A percentile compares a stretch with the other conserved stretches of the same genome.
Evolutionary conservation across 2,797 vertebrate species (phyloP).

Genomic region (Xerus rutilus): DNA sequence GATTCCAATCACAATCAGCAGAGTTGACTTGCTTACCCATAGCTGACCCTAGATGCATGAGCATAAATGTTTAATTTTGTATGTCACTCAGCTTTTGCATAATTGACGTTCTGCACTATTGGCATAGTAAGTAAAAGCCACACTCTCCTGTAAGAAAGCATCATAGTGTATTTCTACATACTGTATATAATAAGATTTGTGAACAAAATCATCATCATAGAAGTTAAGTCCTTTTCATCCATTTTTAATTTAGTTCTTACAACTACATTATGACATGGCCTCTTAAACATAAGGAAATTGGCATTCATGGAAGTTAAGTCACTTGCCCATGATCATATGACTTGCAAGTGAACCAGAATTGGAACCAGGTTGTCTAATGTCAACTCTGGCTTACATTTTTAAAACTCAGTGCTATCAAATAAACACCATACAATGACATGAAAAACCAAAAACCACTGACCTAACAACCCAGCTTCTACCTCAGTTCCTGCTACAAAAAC

Average conservation of each 20-base stretch:
- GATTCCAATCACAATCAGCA: constrained; percentile 1
- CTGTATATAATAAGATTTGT: neutral
- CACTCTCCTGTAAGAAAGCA: neutral
- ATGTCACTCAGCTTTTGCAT: neutral
- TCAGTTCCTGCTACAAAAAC: constrained; percentile 9
- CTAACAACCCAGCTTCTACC: neutral
- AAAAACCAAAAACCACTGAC: neutral
- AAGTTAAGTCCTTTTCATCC: neutral
- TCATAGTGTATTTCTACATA: neutral
- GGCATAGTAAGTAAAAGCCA: neutral
- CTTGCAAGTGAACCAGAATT: neutral
- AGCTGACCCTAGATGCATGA: neutral
- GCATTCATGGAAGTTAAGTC: neutral
- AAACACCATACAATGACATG: neutral
- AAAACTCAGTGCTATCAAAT: neutral
- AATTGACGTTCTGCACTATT: neutral
- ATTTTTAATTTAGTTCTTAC: constrained; percentile 22
- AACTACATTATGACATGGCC: neutral
- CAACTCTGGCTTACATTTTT: neutral
- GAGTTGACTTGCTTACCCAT: neutral
- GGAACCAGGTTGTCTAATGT: constrained; percentile 11
- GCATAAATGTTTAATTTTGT: neutral
- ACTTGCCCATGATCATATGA: neutral
- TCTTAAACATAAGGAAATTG: constrained; percentile 50
- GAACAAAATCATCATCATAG: constrained; percentile 28